Base-by-base conservation (phyloP, 2,888 invertebrate species). In the Sisyra terminalis region DNA sequence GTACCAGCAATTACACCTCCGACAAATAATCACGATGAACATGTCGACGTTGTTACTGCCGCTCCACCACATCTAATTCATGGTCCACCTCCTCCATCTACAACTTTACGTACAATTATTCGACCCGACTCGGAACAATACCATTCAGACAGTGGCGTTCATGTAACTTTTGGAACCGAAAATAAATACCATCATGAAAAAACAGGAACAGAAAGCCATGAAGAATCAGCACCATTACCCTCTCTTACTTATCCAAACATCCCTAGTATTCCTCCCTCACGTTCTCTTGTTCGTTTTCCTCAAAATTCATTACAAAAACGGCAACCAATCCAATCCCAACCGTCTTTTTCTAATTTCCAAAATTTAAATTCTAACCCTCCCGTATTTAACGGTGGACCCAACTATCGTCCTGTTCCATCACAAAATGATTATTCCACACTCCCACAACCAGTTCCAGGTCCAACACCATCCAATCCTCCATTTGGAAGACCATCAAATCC, bases 81-180 rank as follows among this genome's bases (percentile, higher is more conserved):
- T 9, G 55, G 60, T 2, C 58, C 71, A 2, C 66, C 75, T 2
- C 71, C 73, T 39, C 74, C 75, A 45, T 76, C 81, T 1, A 89
- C 89, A 1, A 88, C 88, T 1, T 60, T 87, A 41, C 68, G 88
- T 54, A 81, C 88, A 1, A 78, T 89, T 31, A 88, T 89, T 41
- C 79, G 82, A 51, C 88, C 88, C 0, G 88, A 88, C 53, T 87
- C 87, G 2, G 86, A 88, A 61, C 70, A 75, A 10, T 87, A 80
- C 52, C 85, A 87, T 52, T 80, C 80, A 46, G 75, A 80, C 47
- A 81, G 81, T 50, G 84, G 83, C 40, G 78, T 88, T 2, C 81
- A 79, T 54, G 78, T 88, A 1, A 85, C 86, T 5, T 88, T 88
- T 52, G 86, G 85, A 1, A 75, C 69, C 45, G 76, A 80, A 48